These are phyloP conservation scores for Bombycilla garrulus DNA, from an alignment of 2,113 vertebrate species.

Conservation along the genomic window DNA sequence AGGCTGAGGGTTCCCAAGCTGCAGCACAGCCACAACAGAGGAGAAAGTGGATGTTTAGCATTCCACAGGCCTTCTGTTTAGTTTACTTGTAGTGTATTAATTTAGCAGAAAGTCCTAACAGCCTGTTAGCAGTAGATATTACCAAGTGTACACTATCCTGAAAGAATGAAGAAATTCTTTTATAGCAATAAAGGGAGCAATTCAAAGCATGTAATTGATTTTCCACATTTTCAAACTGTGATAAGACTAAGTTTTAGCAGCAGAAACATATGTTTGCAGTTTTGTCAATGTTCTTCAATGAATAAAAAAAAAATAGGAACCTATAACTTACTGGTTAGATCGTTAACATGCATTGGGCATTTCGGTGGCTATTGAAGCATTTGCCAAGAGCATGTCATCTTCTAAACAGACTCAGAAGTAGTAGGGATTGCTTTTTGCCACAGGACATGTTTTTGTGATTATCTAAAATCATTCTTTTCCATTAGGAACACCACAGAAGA, in stretches of 20 bases:
- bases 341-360: constrained; percentile 58
- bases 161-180: constrained; percentile 72
- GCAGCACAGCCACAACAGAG: constrained; percentile 70
- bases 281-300: constrained; percentile 59
- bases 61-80: constrained; percentile 73
- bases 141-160: constrained; percentile 47
- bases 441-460: constrained; percentile 11
- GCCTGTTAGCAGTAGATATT: constrained; percentile 70
- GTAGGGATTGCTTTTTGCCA: not conserved
- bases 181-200: constrained; percentile 64
- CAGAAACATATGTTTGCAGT: constrained; percentile 74
- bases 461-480: not conserved
- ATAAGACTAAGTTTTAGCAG: constrained; percentile 71
- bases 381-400: constrained; percentile 42
- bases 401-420: constrained; percentile 3
- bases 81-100: constrained; percentile 72
- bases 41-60: constrained; percentile 71
- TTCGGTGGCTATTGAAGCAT: constrained; percentile 58
- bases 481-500: not conserved
- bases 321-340: constrained; percentile 44
- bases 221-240: constrained; percentile 73
- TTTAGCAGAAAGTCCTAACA: constrained; percentile 73
- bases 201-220: constrained; percentile 76
- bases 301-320: not conserved
- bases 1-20: constrained; percentile 70